Percentiles rank a stretch among this genome's conserved stretches.
Conservation (phyloP, 2,888 invertebrate species). For the Dolichomitus sp. region DNA sequence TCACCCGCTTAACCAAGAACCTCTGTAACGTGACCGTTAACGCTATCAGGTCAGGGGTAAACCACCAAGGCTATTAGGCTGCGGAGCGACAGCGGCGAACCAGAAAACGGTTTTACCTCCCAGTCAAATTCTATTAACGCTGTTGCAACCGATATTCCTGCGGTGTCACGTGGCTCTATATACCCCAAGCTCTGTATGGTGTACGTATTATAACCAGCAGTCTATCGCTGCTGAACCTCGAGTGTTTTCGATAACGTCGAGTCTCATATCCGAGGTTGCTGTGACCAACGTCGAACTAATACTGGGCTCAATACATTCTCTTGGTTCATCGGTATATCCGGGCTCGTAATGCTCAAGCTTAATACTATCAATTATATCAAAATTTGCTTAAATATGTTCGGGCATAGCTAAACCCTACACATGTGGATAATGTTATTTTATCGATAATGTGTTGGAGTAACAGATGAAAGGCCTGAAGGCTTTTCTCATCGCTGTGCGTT, state of each 20-base stretch:
- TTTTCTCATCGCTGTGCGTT: slow-evolving; percentile 6
- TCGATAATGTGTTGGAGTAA: slow-evolving; percentile 21
- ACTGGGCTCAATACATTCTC: slow-evolving; percentile 44
- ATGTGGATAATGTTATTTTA: slow-evolving; percentile 22
- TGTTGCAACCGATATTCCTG: slow-evolving; percentile 66
- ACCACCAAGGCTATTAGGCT: slow-evolving; percentile 57
- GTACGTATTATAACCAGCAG: slow-evolving; percentile 40
- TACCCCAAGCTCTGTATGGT: slow-evolving; percentile 11
- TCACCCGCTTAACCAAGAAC: slow-evolving; percentile 63
- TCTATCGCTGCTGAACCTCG: slow-evolving; percentile 58
- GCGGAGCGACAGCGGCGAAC: slow-evolving; percentile 55
- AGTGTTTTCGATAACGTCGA: slow-evolving; percentile 63
- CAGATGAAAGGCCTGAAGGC: background rate
- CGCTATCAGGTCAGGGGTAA: slow-evolving; percentile 62
- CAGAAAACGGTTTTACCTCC: slow-evolving; percentile 59
- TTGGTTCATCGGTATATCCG: slow-evolving; percentile 39
- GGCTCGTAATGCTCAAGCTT: slow-evolving; percentile 32
- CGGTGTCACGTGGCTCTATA: slow-evolving; percentile 59
- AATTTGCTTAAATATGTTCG: slow-evolving; percentile 44
- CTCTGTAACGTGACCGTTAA: slow-evolving; percentile 61
- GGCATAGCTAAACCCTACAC: background rate
- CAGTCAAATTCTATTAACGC: slow-evolving; percentile 71
- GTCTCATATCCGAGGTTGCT: slow-evolving; percentile 46
- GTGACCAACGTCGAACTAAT: slow-evolving; percentile 38
- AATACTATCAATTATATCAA: slow-evolving; percentile 55